Percentiles rank a stretch among this genome's conserved stretches.
These are phyloP conservation scores for Cercopithecus hamlyni DNA, from an alignment of 2,797 vertebrate species.

Conservation along the genomic window DNA sequence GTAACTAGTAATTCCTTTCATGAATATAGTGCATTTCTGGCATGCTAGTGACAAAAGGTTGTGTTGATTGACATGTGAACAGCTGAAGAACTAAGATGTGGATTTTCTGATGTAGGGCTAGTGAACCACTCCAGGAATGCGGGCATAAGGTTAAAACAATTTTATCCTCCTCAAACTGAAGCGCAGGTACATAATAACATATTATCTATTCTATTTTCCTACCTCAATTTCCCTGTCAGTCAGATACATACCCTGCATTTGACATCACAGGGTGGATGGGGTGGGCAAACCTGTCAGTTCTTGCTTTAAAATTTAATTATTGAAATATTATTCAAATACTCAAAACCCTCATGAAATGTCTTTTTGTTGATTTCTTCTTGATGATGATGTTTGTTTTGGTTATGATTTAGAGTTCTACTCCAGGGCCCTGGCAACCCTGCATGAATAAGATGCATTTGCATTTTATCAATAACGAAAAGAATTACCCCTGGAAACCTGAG, in stretches of 20 bases:
- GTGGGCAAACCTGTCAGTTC: neutral
- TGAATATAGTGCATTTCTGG: neutral
- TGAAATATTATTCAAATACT: neutral
- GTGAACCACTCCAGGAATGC: neutral
- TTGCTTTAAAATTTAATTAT: neutral
- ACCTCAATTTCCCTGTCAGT: neutral
- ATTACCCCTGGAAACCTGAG: neutral
- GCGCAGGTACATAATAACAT: rapidly evolving
- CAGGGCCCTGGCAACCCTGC: too few species aligned
- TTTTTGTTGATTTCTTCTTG: neutral
- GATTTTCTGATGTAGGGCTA: neutral
- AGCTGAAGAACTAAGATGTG: too few species aligned
- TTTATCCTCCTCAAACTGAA: neutral
- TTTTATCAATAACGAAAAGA: neutral
- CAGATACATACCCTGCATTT: neutral
- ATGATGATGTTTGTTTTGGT: neutral
- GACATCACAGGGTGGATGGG: too few species aligned
- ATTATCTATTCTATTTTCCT: neutral
- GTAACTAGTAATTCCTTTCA: neutral
- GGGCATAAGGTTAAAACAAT: neutral
- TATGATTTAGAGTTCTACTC: neutral
- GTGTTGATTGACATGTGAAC: too few species aligned
- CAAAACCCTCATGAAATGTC: neutral
- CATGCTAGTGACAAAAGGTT: neutral
- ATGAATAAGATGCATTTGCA: neutral